Evolutionary conservation across 1,140 invertebrate species (phyloP).

Genomic region (Bacillus rossius): DNA sequence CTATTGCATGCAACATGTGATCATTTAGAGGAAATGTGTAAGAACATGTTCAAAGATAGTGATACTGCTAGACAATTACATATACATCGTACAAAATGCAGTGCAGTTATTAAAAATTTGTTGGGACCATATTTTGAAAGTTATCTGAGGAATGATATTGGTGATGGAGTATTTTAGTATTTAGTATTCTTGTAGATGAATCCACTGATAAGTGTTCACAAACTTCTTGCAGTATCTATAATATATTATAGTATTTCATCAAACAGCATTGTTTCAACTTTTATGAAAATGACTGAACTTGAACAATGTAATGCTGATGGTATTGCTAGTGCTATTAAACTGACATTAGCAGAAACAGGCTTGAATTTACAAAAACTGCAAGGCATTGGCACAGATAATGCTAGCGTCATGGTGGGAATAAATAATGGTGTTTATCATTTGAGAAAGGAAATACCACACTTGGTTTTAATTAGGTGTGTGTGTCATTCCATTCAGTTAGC

Average conservation of each 20-base stretch:
- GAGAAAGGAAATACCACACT: slow-evolving; percentile 17
- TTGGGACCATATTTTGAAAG: too few relatives aligned
- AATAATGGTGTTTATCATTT: slow-evolving; percentile 35
- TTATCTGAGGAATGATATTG: slow-evolving; percentile 26
- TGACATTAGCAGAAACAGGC: background rate
- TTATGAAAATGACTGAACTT: slow-evolving; percentile 24
- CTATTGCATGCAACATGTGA: too few relatives aligned
- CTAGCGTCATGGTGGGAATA: slow-evolving; percentile 34
- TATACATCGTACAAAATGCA: too few relatives aligned
- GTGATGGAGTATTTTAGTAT: slow-evolving; percentile 31
- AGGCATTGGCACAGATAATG: slow-evolving; percentile 37
- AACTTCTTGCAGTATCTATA: slow-evolving; percentile 35
- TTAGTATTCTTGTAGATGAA: slow-evolving; percentile 36
- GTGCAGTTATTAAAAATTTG: too few relatives aligned
- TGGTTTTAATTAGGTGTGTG: slow-evolving; percentile 24
- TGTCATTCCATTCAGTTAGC: slow-evolving; percentile 36
- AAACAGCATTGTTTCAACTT: slow-evolving; percentile 28
- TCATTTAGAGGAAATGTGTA: too few relatives aligned
- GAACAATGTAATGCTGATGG: slow-evolving; percentile 10
- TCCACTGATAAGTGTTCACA: slow-evolving; percentile 36
- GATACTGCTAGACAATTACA: too few relatives aligned
- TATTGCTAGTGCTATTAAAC: slow-evolving; percentile 10
- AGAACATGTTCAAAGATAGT: too few relatives aligned
- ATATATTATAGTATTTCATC: slow-evolving; percentile 24
- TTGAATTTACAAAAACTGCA: slow-evolving; percentile 25